Base-by-base conservation (phyloP, 2,797 vertebrate genomes). In the Leucoraja ocellata region DNA sequence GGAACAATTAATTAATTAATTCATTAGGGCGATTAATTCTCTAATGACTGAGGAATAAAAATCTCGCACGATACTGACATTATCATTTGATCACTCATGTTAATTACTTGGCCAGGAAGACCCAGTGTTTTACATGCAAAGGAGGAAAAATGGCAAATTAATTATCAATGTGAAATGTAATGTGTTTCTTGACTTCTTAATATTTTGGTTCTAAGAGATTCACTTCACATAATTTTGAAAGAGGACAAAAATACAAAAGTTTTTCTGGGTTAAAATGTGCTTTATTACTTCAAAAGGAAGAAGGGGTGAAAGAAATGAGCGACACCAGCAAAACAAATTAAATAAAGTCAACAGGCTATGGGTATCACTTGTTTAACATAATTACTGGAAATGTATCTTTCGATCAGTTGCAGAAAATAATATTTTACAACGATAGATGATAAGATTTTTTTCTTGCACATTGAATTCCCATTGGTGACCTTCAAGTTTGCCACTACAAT, bases 381-480 rank as follows among this genome's bases (percentile, higher is more conserved):
- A 83, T 25, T 7, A 54, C 46, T 63, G 81, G 10, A 28, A 63
- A 88, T 18, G 36, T 88, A 36, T 2, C 32, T 68, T 68, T 68
- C n/a, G 36, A 68, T 18, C 36, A 16, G n/a, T 65, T 88, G 28
- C n/a, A 18, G 84, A 46, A 36, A 88, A 88, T 88, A 88, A 88
- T 0, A 83, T 58, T 88, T 88, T 88, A 61, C 58, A 32, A 1
- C 18, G 14, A 65, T 5, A 88, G 4, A n/a, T n/a, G 81, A 63
- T 84, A 25, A 25, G 23, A 63, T 28, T 0, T 16, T 21, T 21
- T 36, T 88, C 36, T 88, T 88, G 16, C 5, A 39, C 54, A 23
- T 7, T 88, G 28, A 88, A 65, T 88, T 88, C n/a, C 28, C 65
- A 61, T 88, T 88, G 65, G 28, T 88, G 61, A 88, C 61, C 84